Conservation (phyloP, 2,797 vertebrate genomes). For the Coregonus ussuriensis region DNA sequence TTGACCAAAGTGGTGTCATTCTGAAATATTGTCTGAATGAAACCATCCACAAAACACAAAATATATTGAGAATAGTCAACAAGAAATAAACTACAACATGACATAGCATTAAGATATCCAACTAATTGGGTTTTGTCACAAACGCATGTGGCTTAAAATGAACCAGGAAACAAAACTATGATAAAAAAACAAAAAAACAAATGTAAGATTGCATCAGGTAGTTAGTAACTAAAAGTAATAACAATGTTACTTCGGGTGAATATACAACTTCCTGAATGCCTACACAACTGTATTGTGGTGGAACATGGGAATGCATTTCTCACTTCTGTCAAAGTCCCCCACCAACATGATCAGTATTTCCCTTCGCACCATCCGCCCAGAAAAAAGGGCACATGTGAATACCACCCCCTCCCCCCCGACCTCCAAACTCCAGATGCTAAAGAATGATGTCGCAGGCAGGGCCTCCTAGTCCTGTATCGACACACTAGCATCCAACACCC, state of each 20-base stretch:
- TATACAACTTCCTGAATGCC: conserved; percentile 59
- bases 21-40: not conserved
- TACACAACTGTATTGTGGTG: conserved; percentile 54
- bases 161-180: conserved; percentile 14
- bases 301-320: conserved; percentile 59
- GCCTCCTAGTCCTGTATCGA: conserved; percentile 24
- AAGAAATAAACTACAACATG: not conserved
- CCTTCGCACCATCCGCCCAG: conserved; percentile 65
- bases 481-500: conserved; percentile 51
- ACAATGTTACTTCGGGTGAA: conserved; percentile 30
- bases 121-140: not conserved
- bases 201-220: not conserved
- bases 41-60: not conserved
- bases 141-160: not conserved
- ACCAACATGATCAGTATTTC: conserved; percentile 63
- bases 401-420: too few species aligned
- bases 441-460: conserved; percentile 9
- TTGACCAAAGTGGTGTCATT: not conserved
- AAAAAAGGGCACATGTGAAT: conserved; percentile 64
- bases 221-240: not conserved
- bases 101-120: too few species aligned
- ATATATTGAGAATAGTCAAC: not conserved
- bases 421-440: conserved; percentile 65
- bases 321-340: conserved; percentile 47
- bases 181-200: not conserved